phyloP scores from a whole-genome alignment of 2,113 vertebrate species.

The Pica pica region DNA sequence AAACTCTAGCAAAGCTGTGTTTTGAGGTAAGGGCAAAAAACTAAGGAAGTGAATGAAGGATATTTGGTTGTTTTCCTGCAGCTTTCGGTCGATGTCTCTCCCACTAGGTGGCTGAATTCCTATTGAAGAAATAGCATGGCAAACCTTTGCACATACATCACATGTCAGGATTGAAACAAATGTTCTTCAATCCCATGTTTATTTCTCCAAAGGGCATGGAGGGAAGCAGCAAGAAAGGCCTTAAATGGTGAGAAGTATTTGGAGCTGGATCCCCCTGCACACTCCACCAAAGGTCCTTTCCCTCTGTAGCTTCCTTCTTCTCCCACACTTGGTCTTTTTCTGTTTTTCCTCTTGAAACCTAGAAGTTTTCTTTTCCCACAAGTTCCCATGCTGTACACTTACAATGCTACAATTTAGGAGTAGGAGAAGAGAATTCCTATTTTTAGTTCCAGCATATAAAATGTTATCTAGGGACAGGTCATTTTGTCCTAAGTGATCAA shows the following conservation, averaged over 20 bases:
- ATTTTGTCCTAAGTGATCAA: conserved; percentile 48
- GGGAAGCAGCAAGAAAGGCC: not conserved
- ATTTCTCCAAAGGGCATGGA: not conserved
- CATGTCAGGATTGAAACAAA: not conserved
- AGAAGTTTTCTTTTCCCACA: not conserved
- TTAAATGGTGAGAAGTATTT: not conserved
- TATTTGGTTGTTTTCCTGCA: not conserved
- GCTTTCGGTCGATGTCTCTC: not conserved
- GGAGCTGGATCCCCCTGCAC: not conserved
- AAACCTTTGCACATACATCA: not conserved
- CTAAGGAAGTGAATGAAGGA: not conserved
- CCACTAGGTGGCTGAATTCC: not conserved
- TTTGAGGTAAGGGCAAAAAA: not conserved
- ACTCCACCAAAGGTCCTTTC: not conserved
- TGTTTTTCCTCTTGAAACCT: conserved; percentile 41
- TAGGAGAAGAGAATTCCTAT: conserved; percentile 25
- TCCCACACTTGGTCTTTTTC: not conserved
- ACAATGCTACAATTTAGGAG: conserved; percentile 35
- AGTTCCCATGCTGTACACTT: not conserved
- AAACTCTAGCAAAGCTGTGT: not conserved
- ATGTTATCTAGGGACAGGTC: conserved; percentile 44
- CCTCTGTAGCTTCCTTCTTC: not conserved
- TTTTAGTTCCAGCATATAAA: conserved; percentile 44
- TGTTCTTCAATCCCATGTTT: not conserved
- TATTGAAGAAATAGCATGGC: not conserved